Base-by-base conservation (phyloP, 2,113 vertebrate genomes). In the Pomatorhinus ruficollis region DNA sequence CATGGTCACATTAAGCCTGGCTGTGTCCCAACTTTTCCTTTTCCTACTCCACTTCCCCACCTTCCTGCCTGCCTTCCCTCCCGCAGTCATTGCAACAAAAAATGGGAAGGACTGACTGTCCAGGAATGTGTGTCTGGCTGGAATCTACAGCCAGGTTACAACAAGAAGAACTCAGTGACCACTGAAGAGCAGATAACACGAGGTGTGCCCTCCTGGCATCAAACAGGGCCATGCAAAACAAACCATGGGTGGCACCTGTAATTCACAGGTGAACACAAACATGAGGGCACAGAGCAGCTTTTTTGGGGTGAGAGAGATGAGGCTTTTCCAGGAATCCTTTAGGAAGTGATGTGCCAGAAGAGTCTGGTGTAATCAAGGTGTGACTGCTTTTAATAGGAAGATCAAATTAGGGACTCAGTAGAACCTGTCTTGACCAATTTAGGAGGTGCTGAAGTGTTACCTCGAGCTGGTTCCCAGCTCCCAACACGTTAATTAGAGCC, bases 351-450 rank as follows among this genome's bases (percentile, higher is more conserved):
- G 66, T 57, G 82, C 69, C 75, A 70, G 49, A 35, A 44, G 56
- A 75, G 60, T 11, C 69, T 9, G 30, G 30, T 54, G 68, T 49
- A 83, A 74, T 83, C 93, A 47, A 78, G 80, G 69, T 78, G 77
- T 39, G 70, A 76, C 68, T 81, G 72, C 86, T 95, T 90, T 89
- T 83, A 92, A 81, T 18, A 40, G 65, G 91, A 79, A 89, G 83
- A 69, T 87, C 94, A 63, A 90, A 91, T 81, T 85, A 92, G 80
- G 64, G 83, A 63, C 31, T 49, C 24, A 21, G 94, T 6, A 72
- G 85, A 90, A 83, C 83, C 79, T 61, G 91, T 70, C 86, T 35
- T 60, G 57, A 68, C 47, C 80, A 78, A 86, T 81, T 77, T 28
- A 78, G 69, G 60, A 93, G 72, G 72, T 90, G 92, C 77, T 80